phyloP scores from a whole-genome alignment of 1,140 invertebrate species.

The Achatina immaculata region DNA sequence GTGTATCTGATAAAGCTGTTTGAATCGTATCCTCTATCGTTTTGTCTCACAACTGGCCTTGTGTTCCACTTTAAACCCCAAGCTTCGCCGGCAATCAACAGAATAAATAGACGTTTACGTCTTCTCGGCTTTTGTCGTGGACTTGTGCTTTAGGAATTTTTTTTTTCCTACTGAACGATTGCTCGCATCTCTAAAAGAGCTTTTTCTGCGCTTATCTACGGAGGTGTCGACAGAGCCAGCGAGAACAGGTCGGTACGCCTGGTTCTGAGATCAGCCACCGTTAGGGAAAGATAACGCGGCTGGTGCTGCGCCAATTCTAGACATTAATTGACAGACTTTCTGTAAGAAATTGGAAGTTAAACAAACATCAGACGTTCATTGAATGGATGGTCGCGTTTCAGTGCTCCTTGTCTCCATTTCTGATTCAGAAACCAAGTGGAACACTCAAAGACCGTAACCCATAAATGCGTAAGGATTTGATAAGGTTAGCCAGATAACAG shows the following conservation, averaged over 20 bases:
- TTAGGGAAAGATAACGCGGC: not conserved
- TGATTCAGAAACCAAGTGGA: conserved; percentile 12
- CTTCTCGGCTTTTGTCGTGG: not conserved
- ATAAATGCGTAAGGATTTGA: not conserved
- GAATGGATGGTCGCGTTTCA: not conserved
- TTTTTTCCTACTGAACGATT: not conserved
- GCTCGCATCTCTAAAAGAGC: not conserved
- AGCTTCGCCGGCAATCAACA: not conserved
- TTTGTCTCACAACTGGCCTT: not conserved
- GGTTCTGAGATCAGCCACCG: not conserved
- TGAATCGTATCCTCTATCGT: not conserved
- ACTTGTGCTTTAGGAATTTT: not conserved
- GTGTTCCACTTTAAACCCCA: not conserved
- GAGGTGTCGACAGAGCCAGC: not conserved
- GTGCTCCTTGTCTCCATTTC: not conserved
- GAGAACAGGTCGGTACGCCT: not conserved
- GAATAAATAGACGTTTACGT: not conserved
- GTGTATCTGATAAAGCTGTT: not conserved
- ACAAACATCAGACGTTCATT: conserved; percentile 1
- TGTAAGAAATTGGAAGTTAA: not conserved
- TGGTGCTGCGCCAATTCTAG: not conserved
- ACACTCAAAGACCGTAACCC: not conserved
- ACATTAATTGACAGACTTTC: not conserved
- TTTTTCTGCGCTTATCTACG: not conserved
- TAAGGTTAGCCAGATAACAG: not conserved